phyloP scores from a whole-genome alignment of 2,113 vertebrate genomes.

The Psephotus haematonotus region DNA sequence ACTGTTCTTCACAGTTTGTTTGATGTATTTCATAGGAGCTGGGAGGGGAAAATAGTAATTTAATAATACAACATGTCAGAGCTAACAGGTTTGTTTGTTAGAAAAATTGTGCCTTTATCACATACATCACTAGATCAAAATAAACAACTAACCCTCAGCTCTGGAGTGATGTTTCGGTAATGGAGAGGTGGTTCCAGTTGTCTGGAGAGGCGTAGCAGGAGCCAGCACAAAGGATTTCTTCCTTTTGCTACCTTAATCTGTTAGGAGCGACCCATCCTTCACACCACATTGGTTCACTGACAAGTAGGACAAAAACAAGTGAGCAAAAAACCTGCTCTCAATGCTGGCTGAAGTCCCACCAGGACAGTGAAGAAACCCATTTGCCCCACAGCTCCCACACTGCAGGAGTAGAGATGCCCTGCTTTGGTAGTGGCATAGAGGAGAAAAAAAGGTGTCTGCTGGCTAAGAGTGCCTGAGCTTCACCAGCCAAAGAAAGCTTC shows the following conservation, averaged over 20 bases:
- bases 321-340: background rate
- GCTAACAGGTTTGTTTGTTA: background rate
- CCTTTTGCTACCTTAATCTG: background rate
- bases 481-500: background rate
- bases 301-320: background rate
- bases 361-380: background rate
- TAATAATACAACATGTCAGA: background rate
- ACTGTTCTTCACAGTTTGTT: background rate
- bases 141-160: background rate
- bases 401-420: background rate
- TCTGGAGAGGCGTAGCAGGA: background rate
- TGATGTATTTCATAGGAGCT: background rate
- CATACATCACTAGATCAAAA: background rate
- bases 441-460: background rate
- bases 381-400: background rate
- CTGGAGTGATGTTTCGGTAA: background rate
- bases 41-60: background rate
- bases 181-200: background rate
- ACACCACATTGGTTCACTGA: no score
- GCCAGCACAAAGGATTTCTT: background rate
- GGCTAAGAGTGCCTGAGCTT: background rate
- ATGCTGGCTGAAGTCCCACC: background rate
- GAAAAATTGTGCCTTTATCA: background rate
- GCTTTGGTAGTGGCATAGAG: background rate
- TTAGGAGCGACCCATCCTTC: background rate